Evolutionary conservation across 2,888 invertebrate genomes (phyloP), one percentile per base, ranked within the genome.

Genomic region (Mythimna albipuncta): DNA sequence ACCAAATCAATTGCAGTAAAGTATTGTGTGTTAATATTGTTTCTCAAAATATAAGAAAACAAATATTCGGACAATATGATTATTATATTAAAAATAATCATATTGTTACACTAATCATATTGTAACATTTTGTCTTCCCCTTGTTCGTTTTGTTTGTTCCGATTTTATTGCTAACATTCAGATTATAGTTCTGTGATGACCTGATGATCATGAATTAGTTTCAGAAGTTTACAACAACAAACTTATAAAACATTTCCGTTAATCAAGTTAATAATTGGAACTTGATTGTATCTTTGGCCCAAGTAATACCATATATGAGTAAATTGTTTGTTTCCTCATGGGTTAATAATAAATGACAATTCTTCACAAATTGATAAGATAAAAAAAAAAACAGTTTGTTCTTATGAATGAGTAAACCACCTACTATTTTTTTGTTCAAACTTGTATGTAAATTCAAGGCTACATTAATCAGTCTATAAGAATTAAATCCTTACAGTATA

Each of bases 391-490:
- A 62, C 13, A 26, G 1, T 44, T 35, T 47, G 41, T 38, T 54
- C 6, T 9, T 21, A 13, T 2, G 11, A 61, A 69, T 69, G 55
- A 76, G 21, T 64, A 50, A 75, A 64, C 32, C 11, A 59, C 21
- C 9, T 41, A 47, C 44, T 3, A 44, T 54, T 11, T 62, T 67
- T 63, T 75, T 64, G 32, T 62, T 54, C n/a, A 55, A 38, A 65
- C 44, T 66, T 54, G 50, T 55, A 19, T 44, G 47, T 6, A 6
- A 63, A 64, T 70, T 79, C 80, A 75, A 80, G 79, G 79, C 63
- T 75, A 69, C 9, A 50, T 0, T 62, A 59, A 61, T 35, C 58
- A 70, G 69, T 55, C 58, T 75, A 11, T 62, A 58, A 64, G 52
- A 62, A 72, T 62, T 38, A 7, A 69, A 35, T 76, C 64, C 66